Base-by-base conservation (phyloP, 2,888 invertebrate genomes). In the Melanchra persicariae region DNA sequence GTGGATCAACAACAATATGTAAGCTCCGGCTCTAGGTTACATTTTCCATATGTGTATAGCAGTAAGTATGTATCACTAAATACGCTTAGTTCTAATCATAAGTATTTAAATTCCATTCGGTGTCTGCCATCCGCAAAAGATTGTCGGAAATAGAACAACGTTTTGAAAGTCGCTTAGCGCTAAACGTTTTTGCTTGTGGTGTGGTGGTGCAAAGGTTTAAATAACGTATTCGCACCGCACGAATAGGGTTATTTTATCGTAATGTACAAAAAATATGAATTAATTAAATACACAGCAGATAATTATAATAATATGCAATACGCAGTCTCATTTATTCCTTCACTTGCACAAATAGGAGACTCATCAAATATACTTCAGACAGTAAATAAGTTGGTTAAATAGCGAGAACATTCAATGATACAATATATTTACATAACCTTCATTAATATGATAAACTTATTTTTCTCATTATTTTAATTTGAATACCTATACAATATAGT, bases 311-410 rank as follows among this genome's bases (percentile, higher is more conserved):
- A 70, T 61, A 70, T 63, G 52, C 43, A 76, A 24, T 51, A 70
- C n/a, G 61, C 66, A 72, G 78, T 64, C 77, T 71, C 59, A 55
- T 63, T 22, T 62, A 58, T 43, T 57, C 26, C 10, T 58, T 7
- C 73, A 78, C 40, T 72, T 78, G 47, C 40, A 49, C 52, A 78
- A 77, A 76, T 65, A 72, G 61, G 45, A 37, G 61, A 61, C 40
- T 65, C 9, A 5, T 19, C 12, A 63, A 77, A 60, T 40, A 55
- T 17, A 26, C 4, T 34, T 15, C 37, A 55, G 26, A 51, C 30
- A 40, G 47, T 74, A 9, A 19, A 22, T 45, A 1, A 12, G 12
- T 47, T 60, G n/a, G 5, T 22, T 19, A 57, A 49, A 43, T 22
- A 22, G 0, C 19, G 24, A 40, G 40, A n/a, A 30, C 12, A 10